A percentile compares a stretch with the other conserved stretches of the same genome.
Conservation (phyloP, 2,797 vertebrate species). For the Loriculus beryllinus region DNA sequence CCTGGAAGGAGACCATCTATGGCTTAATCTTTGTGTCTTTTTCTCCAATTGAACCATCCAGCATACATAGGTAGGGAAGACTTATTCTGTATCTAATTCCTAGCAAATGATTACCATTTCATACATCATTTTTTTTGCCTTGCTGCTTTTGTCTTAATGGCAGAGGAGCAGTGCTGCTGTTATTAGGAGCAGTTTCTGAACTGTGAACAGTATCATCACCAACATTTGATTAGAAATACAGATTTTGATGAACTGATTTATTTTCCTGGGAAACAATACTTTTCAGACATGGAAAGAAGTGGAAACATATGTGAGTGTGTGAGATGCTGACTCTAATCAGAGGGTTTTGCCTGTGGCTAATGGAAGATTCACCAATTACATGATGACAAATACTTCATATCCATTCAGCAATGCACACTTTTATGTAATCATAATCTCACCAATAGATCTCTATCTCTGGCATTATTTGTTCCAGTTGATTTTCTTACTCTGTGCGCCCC, state of each 20-base stretch:
- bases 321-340: background rate
- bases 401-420: background rate
- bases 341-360: background rate
- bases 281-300: background rate
- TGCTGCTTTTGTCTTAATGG: background rate
- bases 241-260: background rate
- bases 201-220: background rate
- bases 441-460: background rate
- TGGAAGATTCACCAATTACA: background rate
- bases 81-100: background rate
- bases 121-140: background rate
- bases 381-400: background rate
- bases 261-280: background rate
- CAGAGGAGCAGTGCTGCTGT: background rate
- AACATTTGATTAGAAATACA: background rate
- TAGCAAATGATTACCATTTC: background rate
- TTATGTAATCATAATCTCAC: background rate
- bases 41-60: background rate
- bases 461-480: background rate
- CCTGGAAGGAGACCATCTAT: background rate
- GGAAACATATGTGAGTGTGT: background rate
- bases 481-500: background rate
- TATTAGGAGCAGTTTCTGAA: background rate
- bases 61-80: background rate
- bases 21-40: background rate